Base-by-base conservation (phyloP, 2,888 invertebrate species). In the Colostygia pectinataria region DNA sequence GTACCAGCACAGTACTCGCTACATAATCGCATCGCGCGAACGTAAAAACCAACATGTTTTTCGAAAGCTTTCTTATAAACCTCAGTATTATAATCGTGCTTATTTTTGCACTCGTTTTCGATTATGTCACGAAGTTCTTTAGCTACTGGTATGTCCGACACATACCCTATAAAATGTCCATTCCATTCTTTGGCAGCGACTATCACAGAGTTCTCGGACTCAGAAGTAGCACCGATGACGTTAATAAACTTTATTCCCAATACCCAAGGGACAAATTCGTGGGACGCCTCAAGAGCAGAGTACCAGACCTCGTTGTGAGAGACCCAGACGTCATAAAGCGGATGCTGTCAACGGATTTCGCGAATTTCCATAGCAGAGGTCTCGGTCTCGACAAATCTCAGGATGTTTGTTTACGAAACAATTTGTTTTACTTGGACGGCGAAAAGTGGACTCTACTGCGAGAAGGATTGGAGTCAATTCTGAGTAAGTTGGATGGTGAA, bases 391-490 rank as follows among this genome's bases (percentile, higher is more conserved):
- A 86, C 83, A 88, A 85, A 81, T 87, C 89, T 75, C 77, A 72
- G 80, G 90, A 90, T 87, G 82, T 87, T 85, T 89, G 88, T 83
- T 77, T 90, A 81, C 82, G 83, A 82, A 84, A 89, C 86, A 90
- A 90, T 85, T 82, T 88, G 76, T 90, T 88, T 76, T 88, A 88
- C 63, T 77, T 84, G 10, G 86, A 89, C 62, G 87, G 83, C 25
- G 88, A 88, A 77, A 89, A 88, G 53, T 88, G 90, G 86, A 85
- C 84, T 60, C 61, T 87, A 66, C 57, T 88, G 57, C 76, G 84
- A 1, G 70, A 74, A 14, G 76, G 78, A 40, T 75, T 88, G 54
- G 87, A 85, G 27, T 74, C 84, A 50, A 61, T 89, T 58, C 75
- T 87, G 72, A 80, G 68, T 37, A 79, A 68, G 63, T 69, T 83